Evolutionary conservation across 2,797 vertebrate species (phyloP), one percentile per base, ranked within the genome.

Genomic region (Kryptolebias ocellatus): DNA sequence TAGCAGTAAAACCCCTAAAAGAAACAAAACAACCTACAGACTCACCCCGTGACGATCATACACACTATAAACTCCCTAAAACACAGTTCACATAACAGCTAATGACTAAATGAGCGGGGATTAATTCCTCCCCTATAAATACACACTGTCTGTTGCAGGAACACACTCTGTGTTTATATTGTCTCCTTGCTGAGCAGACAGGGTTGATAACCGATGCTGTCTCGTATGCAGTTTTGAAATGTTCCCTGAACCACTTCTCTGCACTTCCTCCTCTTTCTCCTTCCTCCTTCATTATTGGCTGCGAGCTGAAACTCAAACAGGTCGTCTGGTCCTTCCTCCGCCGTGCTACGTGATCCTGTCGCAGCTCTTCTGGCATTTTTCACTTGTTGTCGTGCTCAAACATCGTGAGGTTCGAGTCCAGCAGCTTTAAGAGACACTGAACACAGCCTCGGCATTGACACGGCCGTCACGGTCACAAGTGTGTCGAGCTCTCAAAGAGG

Each of bases 381-480:
- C 59, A 28, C 44, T 31, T 5, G 1, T 27, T 51, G 10, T 68
- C 62, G 20, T 37, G 34, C 70, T 51, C 53, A 60, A 14, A 39
- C 12, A 42, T 14, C 11, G 5, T 46, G 16, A 16, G 0, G 15
- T 17, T 46, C 5, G 45, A 17, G 16, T n/a, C 17, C 45, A n/a
- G n/a, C n/a, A 9, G 45, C 15, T 46, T 17, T 46, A 52, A 53
- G 18, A 45, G 42, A 54, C 76, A 71, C 31, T 28, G 45, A 69
- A 81, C 72, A 75, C 84, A 67, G 83, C 83, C 78, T 80, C 47
- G 67, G 2, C 46, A 10, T 49, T 9, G 86, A 87, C 80, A 86
- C 57, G 4, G 31, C 5, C 34, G 34, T 34, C 34, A 34, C 34
- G 9, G 11, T 42, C 39, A 42, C 11, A 63, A 28, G 29, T 24